Conservation (phyloP, 1,140 invertebrate species). For the Trichonephila clavata region DNA sequence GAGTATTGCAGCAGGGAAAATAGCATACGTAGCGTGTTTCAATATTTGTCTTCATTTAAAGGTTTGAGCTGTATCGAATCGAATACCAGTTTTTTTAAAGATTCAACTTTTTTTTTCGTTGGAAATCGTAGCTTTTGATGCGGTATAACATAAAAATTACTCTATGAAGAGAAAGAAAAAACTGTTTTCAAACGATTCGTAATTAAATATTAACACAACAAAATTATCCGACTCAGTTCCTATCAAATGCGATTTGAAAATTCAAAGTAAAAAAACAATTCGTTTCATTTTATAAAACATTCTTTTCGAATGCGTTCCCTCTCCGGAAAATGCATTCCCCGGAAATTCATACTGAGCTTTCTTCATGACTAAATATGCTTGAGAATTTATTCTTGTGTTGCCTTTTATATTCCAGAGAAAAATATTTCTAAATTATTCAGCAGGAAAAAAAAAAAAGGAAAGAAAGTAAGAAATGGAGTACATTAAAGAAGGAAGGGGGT, state of each 20-base stretch:
- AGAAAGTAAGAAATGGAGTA: conserved; percentile 28
- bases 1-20: too few relatives aligned
- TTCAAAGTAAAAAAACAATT: neutral
- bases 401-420: conserved; percentile 10
- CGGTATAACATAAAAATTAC: too few relatives aligned
- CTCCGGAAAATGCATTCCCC: neutral
- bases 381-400: conserved; percentile 50
- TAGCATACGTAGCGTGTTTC: too few relatives aligned
- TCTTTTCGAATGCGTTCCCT: neutral
- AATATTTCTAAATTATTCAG: conserved; percentile 65
- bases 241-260: neutral
- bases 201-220: too few relatives aligned
- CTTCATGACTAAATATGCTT: conserved; percentile 39
- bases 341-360: conserved; percentile 11
- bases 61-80: too few relatives aligned
- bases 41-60: too few relatives aligned
- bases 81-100: too few relatives aligned
- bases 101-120: too few relatives aligned
- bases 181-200: too few relatives aligned
- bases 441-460: neutral
- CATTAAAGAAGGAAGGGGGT: neutral
- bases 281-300: neutral
- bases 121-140: too few relatives aligned
- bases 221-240: neutral
- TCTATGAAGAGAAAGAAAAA: too few relatives aligned